Conservation (phyloP, 2,888 invertebrate genomes). For the Perdita meconis region DNA sequence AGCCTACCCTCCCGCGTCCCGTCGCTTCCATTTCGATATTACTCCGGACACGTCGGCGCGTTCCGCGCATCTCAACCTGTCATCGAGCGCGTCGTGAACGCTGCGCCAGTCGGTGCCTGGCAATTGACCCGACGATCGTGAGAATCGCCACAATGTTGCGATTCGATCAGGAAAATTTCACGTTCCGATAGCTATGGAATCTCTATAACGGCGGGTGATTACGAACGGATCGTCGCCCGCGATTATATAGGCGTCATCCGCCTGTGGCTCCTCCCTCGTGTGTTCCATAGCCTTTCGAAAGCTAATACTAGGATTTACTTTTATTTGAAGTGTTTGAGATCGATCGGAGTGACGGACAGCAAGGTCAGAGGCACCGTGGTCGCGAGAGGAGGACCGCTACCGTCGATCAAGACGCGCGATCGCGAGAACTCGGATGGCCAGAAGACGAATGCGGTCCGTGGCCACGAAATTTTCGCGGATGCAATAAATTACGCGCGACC, state of each 20-base stretch:
- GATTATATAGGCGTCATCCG: no score
- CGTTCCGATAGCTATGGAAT: conserved; percentile 18
- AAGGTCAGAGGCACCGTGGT: conserved; percentile 5
- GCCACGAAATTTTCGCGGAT: conserved; percentile 76
- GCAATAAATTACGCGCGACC: conserved; percentile 76
- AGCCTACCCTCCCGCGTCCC: conserved; percentile 38
- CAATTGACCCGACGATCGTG: conserved; percentile 23
- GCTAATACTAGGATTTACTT: neutral
- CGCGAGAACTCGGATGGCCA: conserved; percentile 13
- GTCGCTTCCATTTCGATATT: conserved; percentile 62
- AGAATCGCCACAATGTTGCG: conserved; percentile 29
- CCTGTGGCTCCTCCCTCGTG: no score
- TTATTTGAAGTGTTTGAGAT: conserved; percentile 25
- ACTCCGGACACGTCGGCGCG: conserved; percentile 65
- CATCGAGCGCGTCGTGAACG: conserved; percentile 42
- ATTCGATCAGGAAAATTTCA: conserved; percentile 21
- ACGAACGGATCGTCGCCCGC: neutral
- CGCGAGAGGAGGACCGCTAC: conserved; percentile 24
- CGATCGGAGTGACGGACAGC: conserved; percentile 48
- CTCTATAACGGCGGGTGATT: conserved; percentile 19
- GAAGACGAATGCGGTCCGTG: conserved; percentile 30
- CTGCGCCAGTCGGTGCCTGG: neutral
- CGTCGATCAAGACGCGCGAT: conserved; percentile 37
- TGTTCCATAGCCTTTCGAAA: no score
- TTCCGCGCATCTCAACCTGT: conserved; percentile 69